Base-by-base conservation (phyloP, 2,888 invertebrate genomes). In the Chaetogeoica ovagalla region DNA sequence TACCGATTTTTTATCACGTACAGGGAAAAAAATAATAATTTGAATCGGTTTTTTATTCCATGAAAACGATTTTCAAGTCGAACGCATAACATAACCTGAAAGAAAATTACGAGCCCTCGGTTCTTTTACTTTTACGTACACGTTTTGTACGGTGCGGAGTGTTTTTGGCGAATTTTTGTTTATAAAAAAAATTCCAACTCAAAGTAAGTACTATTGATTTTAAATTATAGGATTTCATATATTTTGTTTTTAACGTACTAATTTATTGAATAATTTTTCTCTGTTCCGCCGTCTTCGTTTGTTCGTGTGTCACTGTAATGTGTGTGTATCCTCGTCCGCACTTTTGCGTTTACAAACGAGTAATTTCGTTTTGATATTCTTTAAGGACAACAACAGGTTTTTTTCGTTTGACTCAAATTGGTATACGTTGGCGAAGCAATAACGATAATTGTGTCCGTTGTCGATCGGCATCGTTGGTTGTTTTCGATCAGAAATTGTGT, bases 11-110 rank as follows among this genome's bases (percentile, higher is more conserved):
- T 30, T 30, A 30, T 30, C 30, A 4, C 30, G 30, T 30, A 30
- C 30, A 30, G 7, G 13, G 6, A 21, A 59, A 21, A 52, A 63
- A 73, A 19, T 9, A 2, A n/a, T 17, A 30, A 30, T 30, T 30
- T 30, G 30, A 2, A 21, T 43, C 37, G 7, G 4, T 69, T 69
- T 70, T 60, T 0, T 52, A 3, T 7, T 77, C 77, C 77, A 77
- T 62, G 69, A 23, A 13, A 52, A 70, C n/a, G 17, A 52, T n/a
- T 63, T 15, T 4, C 30, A 30, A 30, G 30, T 30, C 7, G 9
- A 68, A 62, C 37, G n/a, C 13, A 69, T 17, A 70, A 77, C 62
- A 77, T 77, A 77, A 77, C 77, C 77, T 77, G 7, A 52, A 70
- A 62, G 2, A 19, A 9, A 19, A 13, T 37, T n/a, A 7, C 11